Evolutionary conservation across 1,140 invertebrate species (phyloP).

Genomic region (Dolichoris vasculosae): DNA sequence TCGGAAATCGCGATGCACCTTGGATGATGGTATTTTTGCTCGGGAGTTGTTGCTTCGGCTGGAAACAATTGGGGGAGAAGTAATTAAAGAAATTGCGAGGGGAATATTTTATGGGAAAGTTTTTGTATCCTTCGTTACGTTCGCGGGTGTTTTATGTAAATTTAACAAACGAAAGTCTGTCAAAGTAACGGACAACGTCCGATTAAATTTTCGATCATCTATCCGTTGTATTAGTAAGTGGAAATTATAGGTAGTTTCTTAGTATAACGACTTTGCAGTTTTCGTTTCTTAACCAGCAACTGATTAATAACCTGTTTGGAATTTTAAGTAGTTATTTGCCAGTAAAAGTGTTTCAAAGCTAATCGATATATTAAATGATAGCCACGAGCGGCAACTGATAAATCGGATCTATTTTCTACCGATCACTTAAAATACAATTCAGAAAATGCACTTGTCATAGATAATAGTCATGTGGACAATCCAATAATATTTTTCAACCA

Average conservation of each 20-base stretch:
- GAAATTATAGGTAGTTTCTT: conserved; percentile 5
- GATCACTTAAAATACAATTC: conserved; percentile 20
- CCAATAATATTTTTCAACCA: background rate
- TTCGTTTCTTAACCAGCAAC: background rate
- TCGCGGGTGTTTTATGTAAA: too few species aligned
- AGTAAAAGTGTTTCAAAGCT: background rate
- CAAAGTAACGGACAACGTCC: background rate
- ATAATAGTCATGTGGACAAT: background rate
- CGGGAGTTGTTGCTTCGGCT: too few species aligned
- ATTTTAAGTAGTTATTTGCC: conserved; percentile 10
- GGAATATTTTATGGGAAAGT: too few species aligned
- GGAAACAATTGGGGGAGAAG: too few species aligned
- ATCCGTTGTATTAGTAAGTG: background rate
- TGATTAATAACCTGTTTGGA: conserved; percentile 26
- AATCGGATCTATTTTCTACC: conserved; percentile 1
- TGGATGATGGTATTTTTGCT: too few species aligned
- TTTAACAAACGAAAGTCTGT: background rate
- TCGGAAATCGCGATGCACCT: too few species aligned
- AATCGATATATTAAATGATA: conserved; percentile 15
- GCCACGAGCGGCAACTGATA: background rate
- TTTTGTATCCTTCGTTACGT: too few species aligned
- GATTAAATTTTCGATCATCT: background rate
- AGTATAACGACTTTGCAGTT: background rate
- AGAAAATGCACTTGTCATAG: conserved; percentile 17
- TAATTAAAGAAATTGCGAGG: too few species aligned